Conservation (phyloP, 2,888 invertebrate genomes). For the Ophioninae sp. region DNA sequence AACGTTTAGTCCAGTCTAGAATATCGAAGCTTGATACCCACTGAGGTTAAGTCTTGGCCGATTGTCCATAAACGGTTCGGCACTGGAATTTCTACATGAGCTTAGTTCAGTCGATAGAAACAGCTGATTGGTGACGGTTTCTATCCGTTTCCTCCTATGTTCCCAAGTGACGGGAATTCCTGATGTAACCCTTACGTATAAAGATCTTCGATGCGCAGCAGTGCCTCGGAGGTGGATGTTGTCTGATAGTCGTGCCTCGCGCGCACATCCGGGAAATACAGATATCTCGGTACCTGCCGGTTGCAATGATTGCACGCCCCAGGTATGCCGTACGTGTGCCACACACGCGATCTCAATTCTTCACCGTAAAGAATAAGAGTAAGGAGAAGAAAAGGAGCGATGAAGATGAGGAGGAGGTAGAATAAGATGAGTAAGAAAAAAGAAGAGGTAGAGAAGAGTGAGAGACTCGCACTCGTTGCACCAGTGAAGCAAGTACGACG, state of each 20-base stretch:
- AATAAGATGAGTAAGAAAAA: conserved; percentile 33
- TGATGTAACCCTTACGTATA: neutral
- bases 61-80: too few relatives aligned
- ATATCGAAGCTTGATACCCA: too few relatives aligned
- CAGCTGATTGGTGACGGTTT: neutral
- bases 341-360: conserved; percentile 55
- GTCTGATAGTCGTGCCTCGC: conserved; percentile 7
- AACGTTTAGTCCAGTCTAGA: too few relatives aligned
- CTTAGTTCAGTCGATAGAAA: neutral
- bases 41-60: too few relatives aligned
- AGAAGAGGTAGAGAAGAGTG: conserved; percentile 25
- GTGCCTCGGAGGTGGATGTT: conserved; percentile 10
- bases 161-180: neutral
- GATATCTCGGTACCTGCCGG: conserved; percentile 14
- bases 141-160: neutral
- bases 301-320: conserved; percentile 36
- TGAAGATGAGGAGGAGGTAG: neutral
- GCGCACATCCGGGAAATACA: conserved; percentile 19
- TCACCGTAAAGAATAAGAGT: conserved; percentile 28
- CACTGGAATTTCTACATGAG: too few relatives aligned
- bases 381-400: neutral
- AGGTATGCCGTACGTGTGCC: conserved; percentile 54
- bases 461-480: conserved; percentile 29
- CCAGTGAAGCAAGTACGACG: conserved; percentile 33
- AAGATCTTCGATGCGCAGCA: neutral